Evolutionary conservation across 1,140 invertebrate species (phyloP).

Genomic region (Parasteatoda tepidariorum): DNA sequence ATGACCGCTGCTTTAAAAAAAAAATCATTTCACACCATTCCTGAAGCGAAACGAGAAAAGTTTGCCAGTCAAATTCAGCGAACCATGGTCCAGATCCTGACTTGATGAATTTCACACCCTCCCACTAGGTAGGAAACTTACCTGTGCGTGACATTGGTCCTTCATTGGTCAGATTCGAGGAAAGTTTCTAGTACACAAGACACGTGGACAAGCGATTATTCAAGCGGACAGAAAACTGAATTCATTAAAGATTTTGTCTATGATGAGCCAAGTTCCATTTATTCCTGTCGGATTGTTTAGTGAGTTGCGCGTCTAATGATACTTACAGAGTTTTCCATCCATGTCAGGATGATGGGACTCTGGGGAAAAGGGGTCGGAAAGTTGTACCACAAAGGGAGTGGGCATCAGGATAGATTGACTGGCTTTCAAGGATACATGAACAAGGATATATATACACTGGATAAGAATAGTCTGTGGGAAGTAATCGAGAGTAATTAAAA

Average conservation of each 20-base stretch:
- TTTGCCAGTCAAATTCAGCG: neutral
- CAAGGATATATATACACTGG: neutral
- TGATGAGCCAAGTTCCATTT: slow-evolving; percentile 22
- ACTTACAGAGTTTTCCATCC: neutral
- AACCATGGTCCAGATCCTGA: neutral
- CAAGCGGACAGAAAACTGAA: slow-evolving; percentile 35
- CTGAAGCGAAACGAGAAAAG: neutral
- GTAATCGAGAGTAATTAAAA: neutral
- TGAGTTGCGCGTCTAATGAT: neutral
- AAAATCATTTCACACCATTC: no score
- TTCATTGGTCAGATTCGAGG: neutral
- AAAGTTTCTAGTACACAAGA: slow-evolving; percentile 25
- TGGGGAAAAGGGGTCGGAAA: neutral
- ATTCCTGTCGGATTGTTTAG: neutral
- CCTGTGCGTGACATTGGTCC: slow-evolving; percentile 2
- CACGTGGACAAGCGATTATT: slow-evolving; percentile 17
- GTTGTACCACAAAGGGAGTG: neutral
- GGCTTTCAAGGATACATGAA: neutral
- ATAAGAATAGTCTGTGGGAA: neutral
- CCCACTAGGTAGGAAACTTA: neutral
- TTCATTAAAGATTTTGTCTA: neutral
- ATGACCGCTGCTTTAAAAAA: neutral
- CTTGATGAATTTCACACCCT: neutral
- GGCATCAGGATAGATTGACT: neutral
- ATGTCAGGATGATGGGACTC: neutral